Percentiles rank a stretch among this genome's conserved stretches.
phyloP scores from a whole-genome alignment of 2,113 vertebrate species.

The Rhinolophus sinicus region DNA sequence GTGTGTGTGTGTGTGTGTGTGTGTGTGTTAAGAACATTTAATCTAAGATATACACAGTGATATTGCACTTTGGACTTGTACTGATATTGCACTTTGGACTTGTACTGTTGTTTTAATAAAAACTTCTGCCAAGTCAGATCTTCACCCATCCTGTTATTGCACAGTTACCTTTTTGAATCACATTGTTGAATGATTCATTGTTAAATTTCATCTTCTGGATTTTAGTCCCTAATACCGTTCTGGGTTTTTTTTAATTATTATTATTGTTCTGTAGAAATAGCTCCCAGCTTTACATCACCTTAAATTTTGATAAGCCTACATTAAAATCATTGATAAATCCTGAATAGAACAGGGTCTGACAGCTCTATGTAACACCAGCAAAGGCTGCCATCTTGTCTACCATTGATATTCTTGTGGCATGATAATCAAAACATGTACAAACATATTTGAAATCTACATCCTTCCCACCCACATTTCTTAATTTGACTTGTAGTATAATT shows the following conservation, averaged over 20 bases:
- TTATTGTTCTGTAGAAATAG: neutral
- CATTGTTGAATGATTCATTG: neutral
- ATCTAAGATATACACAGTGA: neutral
- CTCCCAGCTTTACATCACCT: neutral
- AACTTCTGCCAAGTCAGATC: neutral
- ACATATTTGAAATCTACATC: neutral
- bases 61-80: neutral
- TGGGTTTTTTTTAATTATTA: neutral
- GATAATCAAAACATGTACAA: slow-evolving; percentile 5
- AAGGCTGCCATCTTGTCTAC: neutral
- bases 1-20: neutral
- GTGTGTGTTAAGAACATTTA: neutral
- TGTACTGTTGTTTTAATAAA: neutral
- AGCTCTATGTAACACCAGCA: neutral
- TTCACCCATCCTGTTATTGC: neutral
- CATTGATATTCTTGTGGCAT: neutral
- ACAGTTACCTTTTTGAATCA: neutral
- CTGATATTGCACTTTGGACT: neutral
- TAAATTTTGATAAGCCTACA: neutral
- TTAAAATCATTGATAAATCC: slow-evolving; percentile 6
- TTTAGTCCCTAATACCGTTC: neutral
- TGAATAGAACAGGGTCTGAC: neutral
- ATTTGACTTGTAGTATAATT: slow-evolving; percentile 58
- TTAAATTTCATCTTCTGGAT: neutral
- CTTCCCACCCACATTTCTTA: neutral